Evolutionary conservation across 2,113 vertebrate genomes (phyloP).

Genomic region (Myocastor coypus): DNA sequence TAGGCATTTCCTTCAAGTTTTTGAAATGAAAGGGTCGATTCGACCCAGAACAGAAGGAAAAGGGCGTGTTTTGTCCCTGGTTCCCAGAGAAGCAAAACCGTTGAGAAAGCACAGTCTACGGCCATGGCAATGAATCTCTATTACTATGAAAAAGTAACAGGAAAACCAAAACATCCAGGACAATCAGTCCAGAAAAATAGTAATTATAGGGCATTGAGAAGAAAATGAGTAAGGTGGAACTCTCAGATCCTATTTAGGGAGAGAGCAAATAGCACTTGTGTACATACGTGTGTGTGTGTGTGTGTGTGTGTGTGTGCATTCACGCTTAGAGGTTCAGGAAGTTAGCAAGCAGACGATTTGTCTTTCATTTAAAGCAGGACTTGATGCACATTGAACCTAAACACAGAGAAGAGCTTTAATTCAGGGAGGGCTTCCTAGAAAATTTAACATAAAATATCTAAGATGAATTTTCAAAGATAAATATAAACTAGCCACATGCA

Average conservation of each 20-base stretch:
- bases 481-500: neutral
- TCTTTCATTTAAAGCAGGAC: neutral
- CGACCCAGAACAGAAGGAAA: neutral
- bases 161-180: neutral
- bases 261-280: neutral
- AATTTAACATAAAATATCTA: neutral
- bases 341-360: neutral
- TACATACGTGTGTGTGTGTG: neutral
- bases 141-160: neutral
- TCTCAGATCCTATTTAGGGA: neutral
- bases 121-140: neutral
- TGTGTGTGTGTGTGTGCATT: neutral
- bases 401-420: neutral
- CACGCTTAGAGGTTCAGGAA: neutral
- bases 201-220: neutral
- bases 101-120: neutral
- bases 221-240: neutral
- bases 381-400: neutral
- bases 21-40: neutral
- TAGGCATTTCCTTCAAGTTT: neutral
- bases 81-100: neutral
- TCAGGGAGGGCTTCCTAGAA: neutral
- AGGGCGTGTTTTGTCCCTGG: fast-evolving
- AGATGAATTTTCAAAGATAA: neutral
- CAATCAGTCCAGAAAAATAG: neutral